These are phyloP conservation scores for Trachelus troglodyta DNA, from an alignment of 2,888 invertebrate genomes.

Conservation along the genomic window DNA sequence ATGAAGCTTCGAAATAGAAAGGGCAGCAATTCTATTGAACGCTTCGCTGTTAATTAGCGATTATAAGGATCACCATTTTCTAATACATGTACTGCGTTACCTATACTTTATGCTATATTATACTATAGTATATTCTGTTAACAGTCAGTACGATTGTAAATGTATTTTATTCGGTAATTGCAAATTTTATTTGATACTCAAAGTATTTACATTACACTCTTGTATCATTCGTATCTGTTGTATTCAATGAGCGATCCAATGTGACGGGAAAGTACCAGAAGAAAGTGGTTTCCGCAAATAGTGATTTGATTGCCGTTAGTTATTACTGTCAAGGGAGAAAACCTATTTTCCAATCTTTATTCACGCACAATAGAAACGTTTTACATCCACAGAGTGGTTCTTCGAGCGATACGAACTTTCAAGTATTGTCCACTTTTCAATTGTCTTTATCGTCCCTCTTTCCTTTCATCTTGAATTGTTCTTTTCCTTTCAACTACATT, in stretches of 20 bases:
- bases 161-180: neutral
- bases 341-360: neutral
- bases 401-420: neutral
- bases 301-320: neutral
- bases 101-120: too few species aligned
- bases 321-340: neutral
- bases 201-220: neutral
- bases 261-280: neutral
- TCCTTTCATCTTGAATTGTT: neutral
- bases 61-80: neutral
- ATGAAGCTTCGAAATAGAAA: too few species aligned
- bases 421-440: neutral
- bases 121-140: too few species aligned
- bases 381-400: neutral
- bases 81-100: neutral
- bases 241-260: neutral
- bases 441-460: neutral
- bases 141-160: too few species aligned
- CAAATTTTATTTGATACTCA: neutral
- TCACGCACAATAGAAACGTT: neutral
- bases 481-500: neutral
- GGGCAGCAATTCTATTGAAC: neutral
- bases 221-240: neutral
- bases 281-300: neutral
- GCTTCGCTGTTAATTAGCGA: neutral